Conservation (phyloP, 2,113 vertebrate species). For the Pseudorasbora parva region DNA sequence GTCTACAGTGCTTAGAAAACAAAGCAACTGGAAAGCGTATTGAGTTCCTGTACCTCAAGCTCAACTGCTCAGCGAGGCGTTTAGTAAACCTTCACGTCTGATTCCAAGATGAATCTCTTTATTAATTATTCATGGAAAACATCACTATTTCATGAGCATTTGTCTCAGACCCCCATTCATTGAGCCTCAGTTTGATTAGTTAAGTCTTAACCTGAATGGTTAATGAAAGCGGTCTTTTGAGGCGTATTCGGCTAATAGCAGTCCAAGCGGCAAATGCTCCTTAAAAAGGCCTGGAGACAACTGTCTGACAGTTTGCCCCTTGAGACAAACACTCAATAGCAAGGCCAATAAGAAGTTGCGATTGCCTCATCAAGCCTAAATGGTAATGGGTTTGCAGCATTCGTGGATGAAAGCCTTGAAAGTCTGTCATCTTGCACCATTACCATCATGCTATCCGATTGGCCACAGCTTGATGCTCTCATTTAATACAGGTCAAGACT, state of each 20-base stretch:
- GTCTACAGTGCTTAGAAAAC: constrained; percentile 13
- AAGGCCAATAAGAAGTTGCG: constrained; percentile 20
- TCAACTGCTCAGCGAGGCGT: constrained; percentile 19
- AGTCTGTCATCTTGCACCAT: constrained; percentile 38
- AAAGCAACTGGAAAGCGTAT: constrained; percentile 14
- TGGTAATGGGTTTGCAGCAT: not conserved
- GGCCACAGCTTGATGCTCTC: constrained; percentile 18
- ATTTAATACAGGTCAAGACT: constrained; percentile 29
- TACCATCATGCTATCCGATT: constrained; percentile 25
- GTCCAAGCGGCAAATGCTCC: constrained; percentile 13
- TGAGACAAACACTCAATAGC: constrained; percentile 30
- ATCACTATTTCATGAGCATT: constrained; percentile 27
- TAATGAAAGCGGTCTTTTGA: constrained; percentile 23
- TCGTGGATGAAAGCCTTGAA: constrained; percentile 6
- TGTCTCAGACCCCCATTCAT: constrained; percentile 11
- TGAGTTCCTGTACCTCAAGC: constrained; percentile 24
- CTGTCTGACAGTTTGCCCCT: constrained; percentile 37
- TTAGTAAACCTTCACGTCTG: not conserved
- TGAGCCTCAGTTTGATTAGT: constrained; percentile 3
- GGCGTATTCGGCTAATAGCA: not conserved
- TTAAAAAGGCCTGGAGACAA: constrained; percentile 12
- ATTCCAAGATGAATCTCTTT: constrained; percentile 21
- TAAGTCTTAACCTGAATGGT: constrained; percentile 7
- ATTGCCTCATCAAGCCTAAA: constrained; percentile 41
- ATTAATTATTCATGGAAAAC: constrained; percentile 41